A percentile compares a stretch with the other conserved stretches of the same genome.
Conservation (phyloP, 2,113 vertebrate species). For the Quiscalus mexicanus region DNA sequence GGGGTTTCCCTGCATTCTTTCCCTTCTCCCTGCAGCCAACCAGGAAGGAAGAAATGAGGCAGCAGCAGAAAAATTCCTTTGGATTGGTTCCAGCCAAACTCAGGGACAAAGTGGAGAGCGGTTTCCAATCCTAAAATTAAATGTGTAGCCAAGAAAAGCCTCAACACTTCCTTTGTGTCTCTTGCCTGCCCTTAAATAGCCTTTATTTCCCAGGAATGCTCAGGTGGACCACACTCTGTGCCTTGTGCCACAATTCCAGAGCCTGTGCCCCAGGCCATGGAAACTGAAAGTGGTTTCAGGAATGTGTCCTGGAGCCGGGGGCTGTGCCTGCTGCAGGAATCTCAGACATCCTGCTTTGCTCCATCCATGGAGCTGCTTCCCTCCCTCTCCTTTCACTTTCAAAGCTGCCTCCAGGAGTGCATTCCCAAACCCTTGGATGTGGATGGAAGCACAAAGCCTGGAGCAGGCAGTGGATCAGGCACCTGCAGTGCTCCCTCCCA, state of each 20-base stretch:
- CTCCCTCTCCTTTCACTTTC: neutral
- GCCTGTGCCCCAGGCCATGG: rapidly evolving
- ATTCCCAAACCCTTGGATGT: neutral
- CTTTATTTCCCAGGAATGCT: neutral
- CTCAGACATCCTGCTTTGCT: neutral
- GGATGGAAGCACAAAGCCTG: neutral
- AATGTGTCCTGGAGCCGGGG: neutral
- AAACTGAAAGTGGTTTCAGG: neutral
- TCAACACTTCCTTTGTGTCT: neutral
- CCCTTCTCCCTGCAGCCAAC: neutral
- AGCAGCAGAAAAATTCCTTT: neutral
- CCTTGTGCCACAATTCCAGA: neutral
- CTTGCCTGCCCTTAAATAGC: neutral
- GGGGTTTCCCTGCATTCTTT: neutral
- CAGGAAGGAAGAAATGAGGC: neutral
- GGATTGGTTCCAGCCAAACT: neutral
- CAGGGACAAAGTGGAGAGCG: neutral
- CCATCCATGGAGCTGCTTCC: rapidly evolving
- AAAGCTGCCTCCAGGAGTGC: rapidly evolving
- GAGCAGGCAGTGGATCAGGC: rapidly evolving
- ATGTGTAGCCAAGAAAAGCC: neutral
- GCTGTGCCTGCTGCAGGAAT: neutral
- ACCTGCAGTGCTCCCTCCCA: neutral
- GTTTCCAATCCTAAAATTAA: neutral
- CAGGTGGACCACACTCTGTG: rapidly evolving